Evolutionary conservation across 2,888 invertebrate species (phyloP), one percentile per base, ranked within the genome.

Genomic region (Cephus spinipes): DNA sequence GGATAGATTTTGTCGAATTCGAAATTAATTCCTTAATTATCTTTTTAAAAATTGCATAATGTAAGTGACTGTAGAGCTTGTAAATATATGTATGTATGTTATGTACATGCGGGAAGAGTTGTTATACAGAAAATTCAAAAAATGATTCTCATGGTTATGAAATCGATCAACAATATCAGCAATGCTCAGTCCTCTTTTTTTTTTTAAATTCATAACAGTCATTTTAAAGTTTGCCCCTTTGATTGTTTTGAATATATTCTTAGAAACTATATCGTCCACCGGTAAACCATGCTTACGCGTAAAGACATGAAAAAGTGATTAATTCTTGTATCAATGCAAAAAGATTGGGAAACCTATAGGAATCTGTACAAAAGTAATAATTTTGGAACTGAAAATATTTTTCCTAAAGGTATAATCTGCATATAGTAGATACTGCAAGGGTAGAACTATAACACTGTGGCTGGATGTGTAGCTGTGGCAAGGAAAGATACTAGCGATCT

Each of bases 391-490:
- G 0, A 23, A 55, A 55, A 23, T 23, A 55, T 23, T 55, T 55
- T 6, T 55, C 23, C 55, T 23, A 76, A 77, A 69, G 69, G 30
- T 75, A 35, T 68, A 78, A 30, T 77, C 69, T 68, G 55, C 12
- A 69, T 23, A 32, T 3, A 74, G 69, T 40, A 69, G 30, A 75
- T 36, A 69, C 78, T 33, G 76, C 68, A 69, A 11, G 35, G 74
- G 71, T 75, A 84, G 80, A 83, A 77, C 80, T 83, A 83, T 81
- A 83, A 83, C 79, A 81, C 78, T 83, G 81, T 55, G 55, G 55
- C 55, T 55, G 55, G 55, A 55, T 55, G 55, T 55, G 55, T 55
- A 55, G 55, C 15, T 55, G 55, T 55, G 23, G 55, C 55, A 55
- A 55, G 55, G 55, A 2, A 55, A 55, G 23, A 23, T 23, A 23